phyloP scores from a whole-genome alignment of 1,140 invertebrate species.

The Probaryconus sp. region DNA sequence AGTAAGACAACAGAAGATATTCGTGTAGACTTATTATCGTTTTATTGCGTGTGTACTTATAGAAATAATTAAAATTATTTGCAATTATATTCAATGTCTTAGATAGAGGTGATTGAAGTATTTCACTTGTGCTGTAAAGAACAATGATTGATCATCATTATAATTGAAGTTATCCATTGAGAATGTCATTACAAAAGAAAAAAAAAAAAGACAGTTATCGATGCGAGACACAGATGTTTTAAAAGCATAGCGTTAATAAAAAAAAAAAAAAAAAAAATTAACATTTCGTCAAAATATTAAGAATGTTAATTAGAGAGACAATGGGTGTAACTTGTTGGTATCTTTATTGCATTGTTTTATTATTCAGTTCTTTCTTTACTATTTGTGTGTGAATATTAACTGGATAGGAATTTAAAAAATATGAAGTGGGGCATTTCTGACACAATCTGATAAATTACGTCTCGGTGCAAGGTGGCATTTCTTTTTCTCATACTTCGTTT shows the following conservation, averaged over 20 bases:
- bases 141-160: slow-evolving; percentile 2
- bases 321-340: not conserved
- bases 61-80: not conserved
- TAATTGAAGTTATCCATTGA: not conserved
- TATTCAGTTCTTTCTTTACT: not conserved
- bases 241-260: not conserved
- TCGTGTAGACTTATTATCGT: not conserved
- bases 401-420: slow-evolving; percentile 18
- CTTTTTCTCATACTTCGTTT: slow-evolving; percentile 1
- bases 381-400: not conserved
- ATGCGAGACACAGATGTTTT: not conserved
- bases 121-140: slow-evolving; percentile 2
- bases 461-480: slow-evolving; percentile 16
- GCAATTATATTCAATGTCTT: not conserved
- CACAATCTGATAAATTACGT: slow-evolving; percentile 34
- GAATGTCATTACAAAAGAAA: not conserved
- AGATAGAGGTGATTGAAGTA: slow-evolving; percentile 1
- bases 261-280: not conserved
- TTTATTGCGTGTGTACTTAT: no score
- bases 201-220: not conserved
- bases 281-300: slow-evolving; percentile 3
- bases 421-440: slow-evolving; percentile 20
- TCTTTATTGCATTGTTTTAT: no score
- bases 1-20: not conserved
- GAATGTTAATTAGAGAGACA: slow-evolving; percentile 13